Evolutionary conservation across 2,797 vertebrate species (phyloP), one percentile per base, ranked within the genome.

Genomic region (Dallia pectoralis): DNA sequence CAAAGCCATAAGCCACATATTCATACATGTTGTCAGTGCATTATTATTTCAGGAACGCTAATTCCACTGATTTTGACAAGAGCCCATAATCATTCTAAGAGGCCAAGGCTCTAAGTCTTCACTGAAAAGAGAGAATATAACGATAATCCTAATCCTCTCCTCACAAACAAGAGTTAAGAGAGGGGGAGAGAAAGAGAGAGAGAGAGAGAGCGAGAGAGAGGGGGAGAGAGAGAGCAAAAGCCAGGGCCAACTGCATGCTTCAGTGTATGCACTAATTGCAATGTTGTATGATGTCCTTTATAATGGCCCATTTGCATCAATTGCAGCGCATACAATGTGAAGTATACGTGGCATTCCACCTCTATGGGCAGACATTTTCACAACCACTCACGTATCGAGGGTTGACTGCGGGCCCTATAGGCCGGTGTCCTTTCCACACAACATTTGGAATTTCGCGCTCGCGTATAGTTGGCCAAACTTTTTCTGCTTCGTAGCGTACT

Each of bases 141-240:
- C 73, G 77, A 81, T 85, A 86, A 85, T 84, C 83, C 81, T 84
- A 82, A 87, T 87, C 80, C 84, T 64, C 73, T 81, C 83, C 84
- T 85, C 79, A 82, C 84, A 82, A 79, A 66, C 76, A 82, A 73
- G 71, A 78, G 78, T 77, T 75, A 78, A 74, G 63, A 70, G 71
- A 32, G 74, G 29, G 61, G 14, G 29, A 51, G 18, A 51, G 53
- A 56, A 19, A 7, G 9, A 49, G 48, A 2, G 19, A 19, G 18
- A 44, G 40, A 44, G 40, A 44, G 40, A 44, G 40, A 44, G n/a
- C n/a, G 49, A 1, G 18, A 51, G 49, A 51, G 49, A 51, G 49
- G 15, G 51, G 25, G 22, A 44, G 22, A 56, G n/a, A 25, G 53
- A 56, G 22, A 11, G 22, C 53, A 59, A 59, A 59, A 59, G 22